Evolutionary conservation across 2,797 vertebrate genomes (phyloP).

Genomic region (Pelobates cultripes): DNA sequence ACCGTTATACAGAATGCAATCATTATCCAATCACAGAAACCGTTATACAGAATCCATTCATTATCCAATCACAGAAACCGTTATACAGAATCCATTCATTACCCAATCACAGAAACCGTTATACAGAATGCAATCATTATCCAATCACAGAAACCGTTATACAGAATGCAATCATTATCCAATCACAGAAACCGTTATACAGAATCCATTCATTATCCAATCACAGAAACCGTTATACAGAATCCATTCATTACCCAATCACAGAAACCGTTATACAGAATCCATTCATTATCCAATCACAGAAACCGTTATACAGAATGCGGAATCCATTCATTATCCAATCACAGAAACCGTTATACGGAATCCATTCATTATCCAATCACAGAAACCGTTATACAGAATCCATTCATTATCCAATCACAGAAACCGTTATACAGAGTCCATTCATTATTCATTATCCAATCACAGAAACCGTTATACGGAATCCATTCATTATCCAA

Average conservation of each 20-base stretch:
- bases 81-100: not conserved
- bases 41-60: not conserved
- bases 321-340: not conserved
- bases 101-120: not conserved
- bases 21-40: not conserved
- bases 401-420: not conserved
- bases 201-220: not conserved
- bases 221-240: not conserved
- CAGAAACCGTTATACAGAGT: not conserved
- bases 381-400: not conserved
- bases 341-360: not conserved
- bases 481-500: not conserved
- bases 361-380: not conserved
- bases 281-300: not conserved
- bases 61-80: not conserved
- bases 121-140: not conserved
- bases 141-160: not conserved
- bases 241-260: not conserved
- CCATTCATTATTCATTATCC: not conserved
- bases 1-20: not conserved
- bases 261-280: not conserved
- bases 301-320: not conserved
- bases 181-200: not conserved
- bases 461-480: not conserved
- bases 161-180: not conserved